Evolutionary conservation across 2,113 vertebrate species (phyloP).

Genomic region (Barbus barbus): DNA sequence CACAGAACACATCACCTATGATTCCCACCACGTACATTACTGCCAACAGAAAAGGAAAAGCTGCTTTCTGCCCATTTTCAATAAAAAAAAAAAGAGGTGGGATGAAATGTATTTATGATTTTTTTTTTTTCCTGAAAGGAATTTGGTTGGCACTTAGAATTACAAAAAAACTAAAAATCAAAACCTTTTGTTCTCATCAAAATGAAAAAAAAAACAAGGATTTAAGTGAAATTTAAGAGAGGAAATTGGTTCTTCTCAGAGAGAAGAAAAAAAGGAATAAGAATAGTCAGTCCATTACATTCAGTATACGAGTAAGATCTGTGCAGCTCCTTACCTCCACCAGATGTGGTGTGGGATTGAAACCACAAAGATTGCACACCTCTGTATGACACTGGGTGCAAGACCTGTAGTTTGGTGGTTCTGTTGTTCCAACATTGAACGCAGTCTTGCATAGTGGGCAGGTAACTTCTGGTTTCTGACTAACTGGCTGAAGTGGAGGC

Average conservation of each 20-base stretch:
- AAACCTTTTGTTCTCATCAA: neutral
- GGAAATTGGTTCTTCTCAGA: neutral
- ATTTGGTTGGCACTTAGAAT: neutral
- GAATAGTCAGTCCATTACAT: neutral
- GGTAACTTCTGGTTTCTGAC: slow-evolving; percentile 78
- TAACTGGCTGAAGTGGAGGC: slow-evolving; percentile 72
- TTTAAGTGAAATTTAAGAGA: neutral
- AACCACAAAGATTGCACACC: slow-evolving; percentile 97
- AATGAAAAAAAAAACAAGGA: neutral
- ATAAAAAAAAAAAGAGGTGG: neutral
- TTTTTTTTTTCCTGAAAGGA: neutral
- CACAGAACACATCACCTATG: neutral
- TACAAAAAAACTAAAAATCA: no score
- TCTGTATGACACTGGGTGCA: slow-evolving; percentile 91
- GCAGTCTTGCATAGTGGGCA: slow-evolving; percentile 96
- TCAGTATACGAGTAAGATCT: neutral
- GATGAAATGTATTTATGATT: neutral
- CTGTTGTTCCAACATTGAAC: slow-evolving; percentile 84
- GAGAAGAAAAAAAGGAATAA: neutral
- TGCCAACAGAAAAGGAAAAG: neutral
- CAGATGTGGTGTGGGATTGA: slow-evolving; percentile 96
- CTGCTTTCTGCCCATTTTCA: neutral
- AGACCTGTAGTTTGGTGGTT: slow-evolving; percentile 89
- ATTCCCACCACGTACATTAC: neutral
- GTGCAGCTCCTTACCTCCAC: slow-evolving; percentile 87